These are phyloP conservation scores for Mastomys coucha DNA, from an alignment of 2,113 vertebrate genomes.

Conservation along the genomic window DNA sequence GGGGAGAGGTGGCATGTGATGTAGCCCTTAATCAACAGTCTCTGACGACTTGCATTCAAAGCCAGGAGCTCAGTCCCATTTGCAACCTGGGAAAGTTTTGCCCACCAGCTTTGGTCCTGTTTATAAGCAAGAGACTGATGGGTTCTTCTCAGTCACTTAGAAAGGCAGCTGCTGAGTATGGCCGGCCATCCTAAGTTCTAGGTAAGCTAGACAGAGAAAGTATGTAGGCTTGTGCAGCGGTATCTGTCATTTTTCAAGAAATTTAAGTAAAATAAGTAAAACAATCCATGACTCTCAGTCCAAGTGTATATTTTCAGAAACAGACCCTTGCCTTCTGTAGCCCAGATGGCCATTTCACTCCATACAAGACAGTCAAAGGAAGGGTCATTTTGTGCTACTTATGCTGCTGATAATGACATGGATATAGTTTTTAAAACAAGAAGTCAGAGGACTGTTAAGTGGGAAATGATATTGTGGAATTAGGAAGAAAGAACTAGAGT, in stretches of 20 bases:
- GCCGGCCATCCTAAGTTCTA: background rate
- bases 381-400: background rate
- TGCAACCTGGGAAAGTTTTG: background rate
- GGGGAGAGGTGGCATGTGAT: accelerated
- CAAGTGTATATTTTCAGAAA: background rate
- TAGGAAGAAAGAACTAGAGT: background rate
- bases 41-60: background rate
- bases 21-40: accelerated
- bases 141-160: background rate
- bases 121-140: background rate
- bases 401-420: background rate
- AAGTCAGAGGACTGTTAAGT: background rate
- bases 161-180: background rate
- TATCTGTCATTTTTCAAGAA: background rate
- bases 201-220: background rate
- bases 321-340: background rate
- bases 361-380: background rate
- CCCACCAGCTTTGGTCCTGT: background rate
- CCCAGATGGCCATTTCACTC: background rate
- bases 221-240: background rate
- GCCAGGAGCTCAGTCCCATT: background rate
- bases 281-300: background rate
- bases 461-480: background rate
- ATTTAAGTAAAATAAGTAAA: background rate
- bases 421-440: background rate